phyloP scores from a whole-genome alignment of 2,888 invertebrate species.

The Caenorhabditis virilis region DNA sequence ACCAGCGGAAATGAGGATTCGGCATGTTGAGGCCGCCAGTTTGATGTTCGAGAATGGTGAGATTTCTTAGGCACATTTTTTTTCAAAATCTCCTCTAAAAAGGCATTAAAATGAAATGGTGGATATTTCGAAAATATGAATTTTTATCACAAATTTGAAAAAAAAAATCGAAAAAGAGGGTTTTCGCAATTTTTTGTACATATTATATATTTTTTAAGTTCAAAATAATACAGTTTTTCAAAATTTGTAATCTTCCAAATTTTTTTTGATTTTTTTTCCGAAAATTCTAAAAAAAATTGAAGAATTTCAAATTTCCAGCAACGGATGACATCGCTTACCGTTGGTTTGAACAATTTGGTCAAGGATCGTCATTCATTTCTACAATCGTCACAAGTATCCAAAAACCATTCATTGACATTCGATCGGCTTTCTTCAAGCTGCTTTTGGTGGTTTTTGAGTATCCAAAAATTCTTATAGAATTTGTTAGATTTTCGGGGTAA shows the following conservation, averaged over 20 bases:
- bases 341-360: constrained; percentile 17
- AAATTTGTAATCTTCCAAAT: no score
- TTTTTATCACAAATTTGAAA: no score
- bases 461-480: constrained; percentile 11
- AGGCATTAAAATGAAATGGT: no score
- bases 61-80: no score
- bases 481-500: constrained; percentile 14
- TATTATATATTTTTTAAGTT: no score
- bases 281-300: background rate
- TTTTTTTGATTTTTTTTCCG: background rate
- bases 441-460: constrained; percentile 11
- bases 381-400: constrained; percentile 11
- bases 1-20: constrained; percentile 30
- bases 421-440: constrained; percentile 15
- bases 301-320: constrained; percentile 12
- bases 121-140: no score
- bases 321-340: background rate
- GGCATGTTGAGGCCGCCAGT: constrained; percentile 34
- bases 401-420: constrained; percentile 29
- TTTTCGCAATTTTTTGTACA: no score
- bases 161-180: no score
- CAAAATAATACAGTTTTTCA: no score
- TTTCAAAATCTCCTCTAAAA: no score
- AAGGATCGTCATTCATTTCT: constrained; percentile 15
- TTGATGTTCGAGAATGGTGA: constrained; percentile 37